phyloP scores from a whole-genome alignment of 2,113 vertebrate genomes.

The Motacilla alba region DNA sequence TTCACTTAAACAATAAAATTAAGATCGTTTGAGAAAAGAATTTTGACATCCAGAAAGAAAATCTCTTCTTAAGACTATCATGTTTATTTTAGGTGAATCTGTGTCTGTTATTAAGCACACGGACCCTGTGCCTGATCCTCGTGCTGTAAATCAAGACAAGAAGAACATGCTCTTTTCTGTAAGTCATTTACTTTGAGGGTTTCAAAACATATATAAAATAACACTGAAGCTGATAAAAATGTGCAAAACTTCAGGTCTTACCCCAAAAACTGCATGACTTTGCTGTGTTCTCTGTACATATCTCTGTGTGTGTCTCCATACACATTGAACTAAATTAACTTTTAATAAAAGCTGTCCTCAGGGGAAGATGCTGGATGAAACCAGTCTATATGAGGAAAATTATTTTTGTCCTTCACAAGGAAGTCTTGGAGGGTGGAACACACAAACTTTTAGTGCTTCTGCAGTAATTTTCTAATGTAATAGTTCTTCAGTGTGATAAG shows the following conservation, averaged over 20 bases:
- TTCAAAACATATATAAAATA: not conserved
- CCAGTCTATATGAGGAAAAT: not conserved
- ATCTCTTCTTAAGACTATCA: not conserved
- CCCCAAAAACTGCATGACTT: not conserved
- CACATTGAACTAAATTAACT: not conserved
- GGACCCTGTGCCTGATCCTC: conserved; percentile 95
- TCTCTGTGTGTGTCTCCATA: not conserved
- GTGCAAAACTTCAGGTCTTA: not conserved
- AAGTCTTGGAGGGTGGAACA: not conserved
- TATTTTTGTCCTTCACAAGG: not conserved
- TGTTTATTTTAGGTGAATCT: conserved; percentile 84
- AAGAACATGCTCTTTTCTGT: conserved; percentile 99
- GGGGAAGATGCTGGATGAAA: not conserved
- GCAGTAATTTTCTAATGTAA: not conserved
- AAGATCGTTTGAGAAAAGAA: not conserved
- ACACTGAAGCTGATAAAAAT: not conserved
- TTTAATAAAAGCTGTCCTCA: not conserved
- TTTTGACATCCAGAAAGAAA: not conserved
- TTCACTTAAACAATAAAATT: not conserved
- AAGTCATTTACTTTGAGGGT: conserved; percentile 58
- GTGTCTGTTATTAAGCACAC: conserved; percentile 98
- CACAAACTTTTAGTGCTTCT: not conserved
- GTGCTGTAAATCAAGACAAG: conserved; percentile 98
- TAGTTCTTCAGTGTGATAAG: not conserved
- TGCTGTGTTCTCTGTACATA: not conserved